Evolutionary conservation across 30 jellyfish, hydroid and myxozoan species (phyloP), one percentile per base, ranked within the genome.

Genomic region (Rhopilema esculentum): DNA sequence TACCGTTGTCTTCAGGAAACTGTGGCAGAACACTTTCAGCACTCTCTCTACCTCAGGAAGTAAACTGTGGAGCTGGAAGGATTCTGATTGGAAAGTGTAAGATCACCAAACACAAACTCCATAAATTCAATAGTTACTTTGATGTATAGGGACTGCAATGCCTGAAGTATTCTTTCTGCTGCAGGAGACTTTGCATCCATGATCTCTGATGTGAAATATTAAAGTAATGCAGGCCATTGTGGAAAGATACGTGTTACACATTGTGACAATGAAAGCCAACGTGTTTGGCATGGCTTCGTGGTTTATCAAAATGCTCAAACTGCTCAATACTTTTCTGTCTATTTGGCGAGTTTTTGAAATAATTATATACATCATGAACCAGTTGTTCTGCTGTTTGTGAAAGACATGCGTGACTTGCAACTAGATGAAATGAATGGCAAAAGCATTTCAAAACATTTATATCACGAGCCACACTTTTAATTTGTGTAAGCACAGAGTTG

Each of bases 281-380:
- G 69, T 6, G 91, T 81, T 49, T 81, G 91, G 53, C 84, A 81
- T 4, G 91, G 91, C 72, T 81, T 81, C 40, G 29, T 25, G 1
- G 53, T 0, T 79, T 12, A n/a, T 20, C 4, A 27, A 79, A 79
- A 16, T 79, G 23, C 66, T 32, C 82, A 48, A 68, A 68, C 66
- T 83, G 78, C 23, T n/a, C 52, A 68, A 68, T 25, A 48, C 27
- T 16, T 69, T 69, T 68, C 40, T 69, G 77, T 52, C 92, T 83
- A 30, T 69, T 83, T 29, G 85, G 92, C 15, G 78, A 68, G 48
- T 31, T 22, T 51, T 83, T 83, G n/a, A 82, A 83, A 61, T 68
- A 83, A 23, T 68, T 68, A 49, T 72, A 83, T 1, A 68, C 78
- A 68, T 82, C 85, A 27, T 68, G 28, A 25, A 66, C n/a, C n/a